phyloP scores from a whole-genome alignment of 37 sponge, comb jelly and placozoan species.

The Chondrosia reniformis region DNA sequence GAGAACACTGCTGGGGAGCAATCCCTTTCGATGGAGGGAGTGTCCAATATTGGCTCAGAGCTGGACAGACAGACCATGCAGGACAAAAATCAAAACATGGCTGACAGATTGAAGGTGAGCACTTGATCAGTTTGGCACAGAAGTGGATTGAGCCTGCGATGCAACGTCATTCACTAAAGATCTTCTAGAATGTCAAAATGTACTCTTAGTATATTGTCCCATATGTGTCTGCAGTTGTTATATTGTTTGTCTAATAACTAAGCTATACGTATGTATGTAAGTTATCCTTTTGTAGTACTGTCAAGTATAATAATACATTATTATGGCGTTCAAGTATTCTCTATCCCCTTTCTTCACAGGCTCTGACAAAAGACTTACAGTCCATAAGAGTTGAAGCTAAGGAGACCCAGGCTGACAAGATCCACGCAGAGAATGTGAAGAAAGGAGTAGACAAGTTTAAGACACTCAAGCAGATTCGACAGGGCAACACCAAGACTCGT shows the following conservation, averaged over 20 bases:
- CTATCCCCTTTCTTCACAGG: conserved; percentile 16
- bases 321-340: too few species aligned
- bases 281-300: too few species aligned
- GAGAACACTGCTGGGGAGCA: conserved; percentile 34
- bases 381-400: conserved; percentile 67
- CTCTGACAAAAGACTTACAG: conserved; percentile 72
- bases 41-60: conserved; percentile 56
- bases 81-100: conserved; percentile 87
- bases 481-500: conserved; percentile 92
- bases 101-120: conserved; percentile 73
- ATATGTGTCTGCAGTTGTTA: too few species aligned
- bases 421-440: conserved; percentile 84
- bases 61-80: conserved; percentile 63
- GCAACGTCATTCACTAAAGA: too few species aligned
- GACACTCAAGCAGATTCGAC: conserved; percentile 91
- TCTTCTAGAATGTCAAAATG: too few species aligned
- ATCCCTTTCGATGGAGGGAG: conserved; percentile 60
- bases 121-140: too few species aligned
- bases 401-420: conserved; percentile 65
- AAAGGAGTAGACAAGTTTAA: conserved; percentile 98
- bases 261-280: too few species aligned
- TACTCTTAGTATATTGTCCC: too few species aligned
- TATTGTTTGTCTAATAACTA: too few species aligned
- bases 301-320: too few species aligned
- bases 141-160: too few species aligned